Base-by-base conservation (phyloP, 2,113 vertebrate genomes). In the Stegastes partitus region DNA sequence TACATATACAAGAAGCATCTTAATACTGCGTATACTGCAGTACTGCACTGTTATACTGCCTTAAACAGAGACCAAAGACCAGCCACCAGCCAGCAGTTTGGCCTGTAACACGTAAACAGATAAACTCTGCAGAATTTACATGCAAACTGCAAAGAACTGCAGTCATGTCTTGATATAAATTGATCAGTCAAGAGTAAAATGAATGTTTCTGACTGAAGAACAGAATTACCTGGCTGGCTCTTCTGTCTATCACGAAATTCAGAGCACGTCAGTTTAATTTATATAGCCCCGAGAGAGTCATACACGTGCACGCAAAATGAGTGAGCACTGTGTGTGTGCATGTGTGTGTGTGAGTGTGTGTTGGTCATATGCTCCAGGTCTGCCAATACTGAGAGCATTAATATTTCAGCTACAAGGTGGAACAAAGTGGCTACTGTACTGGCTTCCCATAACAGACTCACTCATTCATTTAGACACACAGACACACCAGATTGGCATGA, bases 331-430 rank as follows among this genome's bases (percentile, higher is more conserved):
- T 56, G 19, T 47, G 25, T 42, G 18, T 50, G 4, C 54, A 22
- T 28, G 23, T 62, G 67, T 58, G 25, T 63, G 54, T 47, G 25
- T 62, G 47, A 45, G 19, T 47, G 31, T 61, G 28, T 72, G 39
- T 59, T 42, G 37, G 18, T 61, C 21, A 39, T 11, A 53, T 64
- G 54, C 45, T 69, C 16, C 55, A 70, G 66, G 49, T 67, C 44
- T 68, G 68, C 57, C 23, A 77, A 77, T 44, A 84, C 83, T 70
- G 66, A 87, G 76, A 64, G 65, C 76, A 89, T 88, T 87, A 85
- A 91, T 93, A 90, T 93, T 93, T 92, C 68, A 92, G 37, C 56
- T 61, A 70, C 57, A 50, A 79, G 79, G 74, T 86, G 78, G 84
- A 89, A 87, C 86, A 89, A 86, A 86, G 84, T 77, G 80, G 58